These are phyloP conservation scores for Drosophila watanabei DNA, from an alignment of 1,140 invertebrate species.

Conservation along the genomic window DNA sequence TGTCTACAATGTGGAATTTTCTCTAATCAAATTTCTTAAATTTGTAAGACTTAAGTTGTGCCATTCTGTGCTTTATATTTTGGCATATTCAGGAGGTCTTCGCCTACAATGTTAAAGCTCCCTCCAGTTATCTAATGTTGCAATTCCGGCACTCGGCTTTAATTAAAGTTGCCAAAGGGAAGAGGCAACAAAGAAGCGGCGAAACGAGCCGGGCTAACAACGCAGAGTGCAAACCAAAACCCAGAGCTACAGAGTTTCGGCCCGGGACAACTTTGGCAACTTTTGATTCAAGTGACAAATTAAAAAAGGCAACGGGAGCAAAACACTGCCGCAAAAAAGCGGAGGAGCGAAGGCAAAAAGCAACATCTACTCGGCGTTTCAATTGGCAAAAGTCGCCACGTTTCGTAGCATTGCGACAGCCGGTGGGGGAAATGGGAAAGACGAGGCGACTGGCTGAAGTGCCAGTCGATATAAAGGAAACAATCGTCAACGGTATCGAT, in stretches of 20 bases:
- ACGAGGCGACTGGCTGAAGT: slow-evolving; percentile 39
- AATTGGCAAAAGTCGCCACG: slow-evolving; percentile 74
- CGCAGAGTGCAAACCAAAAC: slow-evolving; percentile 27
- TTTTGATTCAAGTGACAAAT: slow-evolving; percentile 83
- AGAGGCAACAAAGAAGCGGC: slow-evolving; percentile 41
- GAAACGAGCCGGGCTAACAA: slow-evolving; percentile 27
- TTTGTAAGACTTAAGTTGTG: not conserved
- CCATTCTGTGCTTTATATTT: not conserved
- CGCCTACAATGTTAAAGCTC: slow-evolving; percentile 38
- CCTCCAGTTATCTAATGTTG: slow-evolving; percentile 36
- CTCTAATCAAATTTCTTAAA: too few species aligned
- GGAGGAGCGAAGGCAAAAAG: slow-evolving; percentile 31
- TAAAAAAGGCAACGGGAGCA: slow-evolving; percentile 71
- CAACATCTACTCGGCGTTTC: slow-evolving; percentile 52
- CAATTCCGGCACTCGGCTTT: slow-evolving; percentile 60
- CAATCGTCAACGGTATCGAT: slow-evolving; percentile 81
- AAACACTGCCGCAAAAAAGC: slow-evolving; percentile 48
- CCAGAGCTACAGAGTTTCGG: slow-evolving; percentile 40
- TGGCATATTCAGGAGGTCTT: not conserved
- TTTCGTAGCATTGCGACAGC: slow-evolving; percentile 67
- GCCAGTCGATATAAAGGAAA: slow-evolving; percentile 66
- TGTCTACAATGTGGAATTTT: not conserved
- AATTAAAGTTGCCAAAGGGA: slow-evolving; percentile 69
- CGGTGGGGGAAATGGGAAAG: slow-evolving; percentile 9
- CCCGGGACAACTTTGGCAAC: slow-evolving; percentile 74